phyloP scores from a whole-genome alignment of 2,113 vertebrate genomes.

The Phasianus colchicus region DNA sequence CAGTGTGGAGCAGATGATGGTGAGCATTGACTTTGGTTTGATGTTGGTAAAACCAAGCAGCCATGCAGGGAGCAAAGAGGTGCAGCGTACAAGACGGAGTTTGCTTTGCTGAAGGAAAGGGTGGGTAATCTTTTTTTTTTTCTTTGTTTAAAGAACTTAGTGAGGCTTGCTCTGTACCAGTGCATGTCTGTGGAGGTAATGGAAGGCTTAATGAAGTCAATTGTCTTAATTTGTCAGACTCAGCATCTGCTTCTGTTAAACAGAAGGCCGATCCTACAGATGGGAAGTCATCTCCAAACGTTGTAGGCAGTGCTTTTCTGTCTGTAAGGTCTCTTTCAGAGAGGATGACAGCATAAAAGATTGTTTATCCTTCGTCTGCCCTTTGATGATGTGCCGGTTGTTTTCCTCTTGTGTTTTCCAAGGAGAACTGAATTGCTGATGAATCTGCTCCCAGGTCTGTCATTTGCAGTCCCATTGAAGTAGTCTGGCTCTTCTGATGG shows the following conservation, averaged over 20 bases:
- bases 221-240: neutral
- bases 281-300: neutral
- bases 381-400: neutral
- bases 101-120: neutral
- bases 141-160: neutral
- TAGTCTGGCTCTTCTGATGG: neutral
- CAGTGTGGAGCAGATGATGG: neutral
- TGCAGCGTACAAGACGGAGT: neutral
- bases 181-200: neutral
- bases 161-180: neutral
- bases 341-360: neutral
- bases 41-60: neutral
- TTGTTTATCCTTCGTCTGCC: conserved; percentile 10
- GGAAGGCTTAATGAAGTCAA: conserved; percentile 4
- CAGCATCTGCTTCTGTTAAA: neutral
- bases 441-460: neutral
- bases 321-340: neutral
- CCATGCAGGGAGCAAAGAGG: neutral
- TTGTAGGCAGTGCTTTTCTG: neutral
- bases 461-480: neutral
- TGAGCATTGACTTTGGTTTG: neutral
- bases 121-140: neutral
- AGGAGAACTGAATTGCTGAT: neutral
- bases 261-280: neutral
- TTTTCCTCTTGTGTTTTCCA: neutral